Base-by-base conservation (phyloP, 2,797 vertebrate genomes). In the Rhynchotus rufescens region DNA sequence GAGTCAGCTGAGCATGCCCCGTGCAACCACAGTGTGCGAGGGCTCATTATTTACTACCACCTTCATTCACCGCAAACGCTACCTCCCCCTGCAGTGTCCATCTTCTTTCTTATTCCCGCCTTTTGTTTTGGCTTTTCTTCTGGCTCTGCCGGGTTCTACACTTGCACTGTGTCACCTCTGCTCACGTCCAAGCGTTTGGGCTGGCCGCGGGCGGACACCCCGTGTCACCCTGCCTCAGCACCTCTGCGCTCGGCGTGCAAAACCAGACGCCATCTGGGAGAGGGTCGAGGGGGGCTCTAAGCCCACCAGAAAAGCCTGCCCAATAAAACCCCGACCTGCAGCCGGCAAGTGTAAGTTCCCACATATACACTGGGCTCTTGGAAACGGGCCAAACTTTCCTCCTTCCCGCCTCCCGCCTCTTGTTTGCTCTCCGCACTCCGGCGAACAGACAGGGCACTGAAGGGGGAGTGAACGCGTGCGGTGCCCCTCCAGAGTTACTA, bases 291-390 rank as follows among this genome's bases (percentile, higher is more conserved):
- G 72, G 90, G 84, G 76, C 84, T 95, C 65, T 86, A 91, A 94
- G 67, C 84, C 87, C 92, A 96, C 26, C 80, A 96, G 81, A 92
- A 95, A 96, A 96, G 89, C 73, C 91, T 96, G 94, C 82, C 97
- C 96, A 97, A 95, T 97, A 96, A 94, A 96, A 96, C 84, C 90
- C 94, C 95, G 91, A 89, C 87, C 95, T 7, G 2, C 86, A 92
- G 93, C 82, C 88, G 92, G 73, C 77, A 93, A 97, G 94, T 95
- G 71, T 83, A 97, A 96, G 90, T 94, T 94, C 87, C 84, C 49
- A 90, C 92, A 95, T 71, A 92, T 71, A 94, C 72, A 95, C 23
- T 49, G 71, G 54, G 81, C 60, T 76, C 91, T 86, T 97, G 96
- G 97, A 97, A 97, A 80, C 62, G 36, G 75, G 93, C 96, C 96